A percentile compares a stretch with the other conserved stretches of the same genome.
Conservation (phyloP, 2,113 vertebrate species). For the Seriola aureovittata region DNA sequence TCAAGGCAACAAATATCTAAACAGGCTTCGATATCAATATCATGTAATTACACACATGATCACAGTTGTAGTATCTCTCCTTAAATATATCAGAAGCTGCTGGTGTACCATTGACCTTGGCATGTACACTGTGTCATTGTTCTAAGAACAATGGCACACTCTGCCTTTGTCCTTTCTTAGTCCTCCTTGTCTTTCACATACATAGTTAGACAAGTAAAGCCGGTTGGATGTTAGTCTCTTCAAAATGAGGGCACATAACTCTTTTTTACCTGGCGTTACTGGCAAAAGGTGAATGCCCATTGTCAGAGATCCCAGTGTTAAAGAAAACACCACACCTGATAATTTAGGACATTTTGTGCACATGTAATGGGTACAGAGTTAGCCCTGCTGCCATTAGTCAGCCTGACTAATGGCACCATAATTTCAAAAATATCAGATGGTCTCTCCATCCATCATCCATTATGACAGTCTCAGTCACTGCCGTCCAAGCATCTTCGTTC, state of each 20-base stretch:
- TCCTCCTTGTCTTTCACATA: not conserved
- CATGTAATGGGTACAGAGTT: conserved; percentile 13
- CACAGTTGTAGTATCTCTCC: not conserved
- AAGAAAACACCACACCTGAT: not conserved
- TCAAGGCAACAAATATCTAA: conserved; percentile 12
- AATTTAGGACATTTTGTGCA: conserved; percentile 22
- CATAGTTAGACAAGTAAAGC: not conserved
- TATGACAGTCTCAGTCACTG: conserved; percentile 27
- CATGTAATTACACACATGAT: conserved; percentile 35
- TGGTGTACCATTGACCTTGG: conserved; percentile 31
- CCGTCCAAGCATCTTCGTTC: not conserved
- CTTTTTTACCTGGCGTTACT: not conserved
- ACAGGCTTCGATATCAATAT: not conserved
- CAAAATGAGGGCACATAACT: not conserved
- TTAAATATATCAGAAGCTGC: conserved; percentile 4
- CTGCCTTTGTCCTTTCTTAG: not conserved
- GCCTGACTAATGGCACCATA: conserved; percentile 14
- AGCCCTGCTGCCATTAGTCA: conserved; percentile 38
- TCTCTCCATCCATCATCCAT: conserved; percentile 42
- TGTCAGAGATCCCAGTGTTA: not conserved
- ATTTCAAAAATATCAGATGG: conserved; percentile 46
- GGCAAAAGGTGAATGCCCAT: not conserved
- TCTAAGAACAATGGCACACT: not conserved
- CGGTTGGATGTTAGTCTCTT: not conserved
- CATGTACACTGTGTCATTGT: not conserved